Evolutionary conservation across 2,113 vertebrate species (phyloP), one percentile per base, ranked within the genome.

Genomic region (Xiphophorus maculatus): DNA sequence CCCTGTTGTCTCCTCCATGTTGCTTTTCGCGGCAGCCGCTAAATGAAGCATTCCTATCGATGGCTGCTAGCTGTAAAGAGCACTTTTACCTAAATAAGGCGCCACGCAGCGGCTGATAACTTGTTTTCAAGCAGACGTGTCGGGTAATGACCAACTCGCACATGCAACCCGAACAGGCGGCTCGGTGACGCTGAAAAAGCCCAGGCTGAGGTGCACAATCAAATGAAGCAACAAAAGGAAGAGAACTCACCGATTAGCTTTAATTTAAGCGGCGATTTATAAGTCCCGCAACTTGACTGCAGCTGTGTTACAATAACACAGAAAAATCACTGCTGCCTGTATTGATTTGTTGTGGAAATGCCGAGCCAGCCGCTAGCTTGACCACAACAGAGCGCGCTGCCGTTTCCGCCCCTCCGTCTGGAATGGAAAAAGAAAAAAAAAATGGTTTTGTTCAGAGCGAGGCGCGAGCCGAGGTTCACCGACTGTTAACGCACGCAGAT

Each of bases 341-440:
- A 58, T 30, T 29, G 71, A 61, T 76, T 72, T 85, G 64, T 66
- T 71, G 72, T 68, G 14, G 44, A 74, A 76, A 84, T 22, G 64
- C 40, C 29, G 63, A 74, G 62, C 67, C 70, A 74, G 62, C 67
- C 70, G 67, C 58, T 64, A 86, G 89, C 66, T 72, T 35, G 69
- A 44, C 44, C 25, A 83, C 76, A 61, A 42, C 35, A 85, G 44
- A 76, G 69, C 44, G 83, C 6, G 44, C 66, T 76, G 89, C 66
- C 76, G 89, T 84, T 83, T 88, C 90, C 88, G 89, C 89, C 88
- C 88, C 91, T 88, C 78, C 74, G 88, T 85, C 82, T 84, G 85
- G 40, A 27, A 25, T 9, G 70, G 74, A 74, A 71, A 79, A 44
- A 70, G 63, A 27, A 28, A 66, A 42, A 19, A 48, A 48, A 48